phyloP scores from a whole-genome alignment of 2,113 vertebrate species.

The Protobothrops mucrosquamatus region DNA sequence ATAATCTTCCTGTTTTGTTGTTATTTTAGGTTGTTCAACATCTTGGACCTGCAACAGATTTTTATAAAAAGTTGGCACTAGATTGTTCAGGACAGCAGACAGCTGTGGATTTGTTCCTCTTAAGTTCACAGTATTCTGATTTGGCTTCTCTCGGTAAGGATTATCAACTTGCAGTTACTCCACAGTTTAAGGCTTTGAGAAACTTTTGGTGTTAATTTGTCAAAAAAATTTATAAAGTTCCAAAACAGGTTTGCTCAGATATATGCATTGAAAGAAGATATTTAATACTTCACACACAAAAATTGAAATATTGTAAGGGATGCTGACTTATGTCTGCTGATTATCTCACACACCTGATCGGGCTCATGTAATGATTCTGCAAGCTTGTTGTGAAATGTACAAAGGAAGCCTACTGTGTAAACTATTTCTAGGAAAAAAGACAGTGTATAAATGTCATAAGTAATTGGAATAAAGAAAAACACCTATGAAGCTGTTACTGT shows the following conservation, averaged over 20 bases:
- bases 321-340: neutral
- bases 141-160: slow-evolving; percentile 89
- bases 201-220: neutral
- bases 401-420: neutral
- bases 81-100: slow-evolving; percentile 98
- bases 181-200: neutral
- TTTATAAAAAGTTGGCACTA: slow-evolving; percentile 97
- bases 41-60: slow-evolving; percentile 95
- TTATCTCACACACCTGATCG: neutral
- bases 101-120: slow-evolving; percentile 93
- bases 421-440: neutral
- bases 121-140: slow-evolving; percentile 95
- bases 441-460: neutral
- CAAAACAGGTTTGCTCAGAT: neutral
- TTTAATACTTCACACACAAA: neutral
- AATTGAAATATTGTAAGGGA: neutral
- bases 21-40: slow-evolving; percentile 85
- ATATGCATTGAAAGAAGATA: neutral
- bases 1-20: slow-evolving; percentile 35
- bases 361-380: neutral
- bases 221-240: neutral
- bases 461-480: neutral
- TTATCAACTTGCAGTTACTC: neutral
- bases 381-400: neutral
- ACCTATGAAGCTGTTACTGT: neutral